Conservation (phyloP, 2,888 invertebrate species). For the Cosmia pyralina region DNA sequence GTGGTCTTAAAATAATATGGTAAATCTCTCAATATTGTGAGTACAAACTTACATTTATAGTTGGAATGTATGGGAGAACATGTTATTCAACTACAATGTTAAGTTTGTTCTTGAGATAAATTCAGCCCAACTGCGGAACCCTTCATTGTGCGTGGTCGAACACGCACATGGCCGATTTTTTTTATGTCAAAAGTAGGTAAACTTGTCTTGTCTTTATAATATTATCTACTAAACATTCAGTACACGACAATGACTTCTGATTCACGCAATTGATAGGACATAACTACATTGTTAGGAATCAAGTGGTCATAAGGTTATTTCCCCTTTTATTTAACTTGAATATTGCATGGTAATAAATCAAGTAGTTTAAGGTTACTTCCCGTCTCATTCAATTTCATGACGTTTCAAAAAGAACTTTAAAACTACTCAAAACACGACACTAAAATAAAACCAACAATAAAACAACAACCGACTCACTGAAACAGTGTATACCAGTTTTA, state of each 20-base stretch:
- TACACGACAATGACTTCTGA: constrained; percentile 16
- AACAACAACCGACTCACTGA: constrained; percentile 10
- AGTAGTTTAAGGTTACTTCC: constrained; percentile 1
- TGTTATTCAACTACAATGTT: too few species aligned
- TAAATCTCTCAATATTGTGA: too few species aligned
- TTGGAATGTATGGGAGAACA: too few species aligned
- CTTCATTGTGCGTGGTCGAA: too few species aligned
- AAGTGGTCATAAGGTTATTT: constrained; percentile 13
- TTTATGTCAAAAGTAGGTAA: neutral
- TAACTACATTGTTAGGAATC: constrained; percentile 15
- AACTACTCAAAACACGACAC: neutral
- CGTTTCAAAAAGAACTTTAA: too few species aligned
- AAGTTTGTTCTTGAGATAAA: too few species aligned
- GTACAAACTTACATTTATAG: too few species aligned
- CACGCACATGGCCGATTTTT: too few species aligned
- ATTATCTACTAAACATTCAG: constrained; percentile 6
- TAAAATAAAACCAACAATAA: constrained; percentile 22
- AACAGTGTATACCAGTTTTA: constrained; percentile 49
- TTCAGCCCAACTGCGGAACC: too few species aligned
- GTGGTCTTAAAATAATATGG: too few species aligned
- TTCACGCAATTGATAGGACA: constrained; percentile 32
- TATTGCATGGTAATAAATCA: neutral
- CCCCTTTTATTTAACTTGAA: neutral
- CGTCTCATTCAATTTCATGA: neutral
- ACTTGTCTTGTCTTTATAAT: neutral